Evolutionary conservation across 2,113 vertebrate genomes (phyloP).

Genomic region (Rallus limicola): DNA sequence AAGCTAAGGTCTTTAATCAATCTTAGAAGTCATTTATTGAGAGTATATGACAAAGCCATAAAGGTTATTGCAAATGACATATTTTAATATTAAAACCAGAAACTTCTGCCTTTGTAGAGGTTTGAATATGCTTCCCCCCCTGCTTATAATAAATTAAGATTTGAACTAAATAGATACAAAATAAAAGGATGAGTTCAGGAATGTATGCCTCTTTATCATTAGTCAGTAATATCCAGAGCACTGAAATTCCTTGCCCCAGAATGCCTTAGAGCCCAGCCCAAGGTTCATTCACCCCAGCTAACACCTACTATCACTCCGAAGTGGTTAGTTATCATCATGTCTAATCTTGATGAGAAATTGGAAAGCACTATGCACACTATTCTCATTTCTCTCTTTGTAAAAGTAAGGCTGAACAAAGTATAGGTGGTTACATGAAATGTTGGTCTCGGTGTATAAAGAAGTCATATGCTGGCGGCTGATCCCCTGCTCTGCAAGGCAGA

Average conservation of each 20-base stretch:
- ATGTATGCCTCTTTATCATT: conserved; percentile 13
- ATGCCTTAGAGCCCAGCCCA: conserved; percentile 58
- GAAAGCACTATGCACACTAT: conserved; percentile 25
- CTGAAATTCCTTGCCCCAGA: conserved; percentile 42
- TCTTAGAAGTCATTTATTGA: conserved; percentile 65
- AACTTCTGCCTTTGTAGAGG: conserved; percentile 10
- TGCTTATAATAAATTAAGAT: conserved; percentile 58
- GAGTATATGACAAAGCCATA: conserved; percentile 59
- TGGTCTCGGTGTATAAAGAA: neutral
- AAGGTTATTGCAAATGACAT: conserved; percentile 63
- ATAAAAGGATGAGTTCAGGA: conserved; percentile 43
- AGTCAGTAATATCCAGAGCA: conserved; percentile 34
- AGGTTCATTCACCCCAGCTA: conserved; percentile 57
- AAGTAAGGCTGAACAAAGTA: conserved; percentile 21
- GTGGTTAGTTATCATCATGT: conserved; percentile 54
- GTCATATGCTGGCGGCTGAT: conserved; percentile 27
- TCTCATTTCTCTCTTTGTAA: conserved; percentile 44
- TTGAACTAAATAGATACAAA: conserved; percentile 51
- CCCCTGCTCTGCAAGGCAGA: conserved; percentile 28
- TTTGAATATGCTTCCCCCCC: neutral
- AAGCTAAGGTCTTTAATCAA: conserved; percentile 65
- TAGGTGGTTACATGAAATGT: conserved; percentile 14
- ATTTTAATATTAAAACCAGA: conserved; percentile 62
- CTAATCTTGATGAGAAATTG: conserved; percentile 65
- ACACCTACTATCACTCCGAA: conserved; percentile 33